Percentiles rank a stretch among this genome's conserved stretches.
Evolutionary conservation across 2,113 vertebrate genomes (phyloP).

Genomic region (Lepus americanus): DNA sequence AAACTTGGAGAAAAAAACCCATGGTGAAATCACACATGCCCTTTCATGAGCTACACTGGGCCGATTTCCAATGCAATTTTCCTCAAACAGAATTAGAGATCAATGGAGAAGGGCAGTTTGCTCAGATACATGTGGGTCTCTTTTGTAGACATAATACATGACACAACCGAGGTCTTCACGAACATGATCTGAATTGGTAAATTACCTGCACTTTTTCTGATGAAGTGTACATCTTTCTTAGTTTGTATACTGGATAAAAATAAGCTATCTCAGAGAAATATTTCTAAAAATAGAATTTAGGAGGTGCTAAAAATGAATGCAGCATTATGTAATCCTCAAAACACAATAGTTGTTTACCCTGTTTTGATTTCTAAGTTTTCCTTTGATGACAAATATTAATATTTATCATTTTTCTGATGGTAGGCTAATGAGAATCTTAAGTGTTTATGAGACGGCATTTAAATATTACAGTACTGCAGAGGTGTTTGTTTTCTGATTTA

Average conservation of each 20-base stretch:
- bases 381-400: conserved; percentile 91
- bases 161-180: conserved; percentile 6
- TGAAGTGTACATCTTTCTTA: conserved; percentile 27
- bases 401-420: conserved; percentile 89
- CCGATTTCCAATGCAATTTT: not conserved
- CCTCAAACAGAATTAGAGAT: conserved; percentile 31
- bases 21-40: not conserved
- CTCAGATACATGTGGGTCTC: not conserved
- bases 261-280: conserved; percentile 35
- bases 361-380: conserved; percentile 87
- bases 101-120: not conserved
- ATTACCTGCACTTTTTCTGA: conserved; percentile 35
- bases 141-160: not conserved
- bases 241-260: conserved; percentile 50
- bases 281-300: conserved; percentile 55
- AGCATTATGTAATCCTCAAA: conserved; percentile 84
- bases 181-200: conserved; percentile 26
- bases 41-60: not conserved
- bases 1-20: not conserved
- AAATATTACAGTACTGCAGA: conserved; percentile 83
- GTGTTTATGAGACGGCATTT: conserved; percentile 85
- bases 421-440: conserved; percentile 88
- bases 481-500: conserved; percentile 77
- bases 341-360: conserved; percentile 86
- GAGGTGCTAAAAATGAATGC: conserved; percentile 76